phyloP scores from a whole-genome alignment of 2,888 invertebrate species.

The Geophilus truncorum region DNA sequence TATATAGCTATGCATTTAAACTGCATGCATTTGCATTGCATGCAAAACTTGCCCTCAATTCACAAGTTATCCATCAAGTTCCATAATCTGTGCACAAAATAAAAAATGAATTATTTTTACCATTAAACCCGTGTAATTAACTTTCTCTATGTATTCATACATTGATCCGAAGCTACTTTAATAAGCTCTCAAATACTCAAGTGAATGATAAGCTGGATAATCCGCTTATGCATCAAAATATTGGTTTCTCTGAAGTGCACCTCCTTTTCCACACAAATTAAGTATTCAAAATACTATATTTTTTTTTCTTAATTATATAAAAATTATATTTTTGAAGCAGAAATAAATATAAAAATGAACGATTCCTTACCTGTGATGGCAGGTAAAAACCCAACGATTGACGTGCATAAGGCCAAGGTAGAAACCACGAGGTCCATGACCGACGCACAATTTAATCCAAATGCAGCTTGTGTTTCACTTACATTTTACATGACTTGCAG shows the following conservation, averaged over 20 bases:
- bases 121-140: background rate
- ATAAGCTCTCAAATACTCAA: background rate
- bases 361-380: background rate
- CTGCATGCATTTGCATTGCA: background rate
- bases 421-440: conserved; percentile 27
- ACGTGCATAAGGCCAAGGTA: conserved; percentile 25
- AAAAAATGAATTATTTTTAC: background rate
- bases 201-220: conserved; percentile 3
- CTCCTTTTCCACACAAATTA: background rate
- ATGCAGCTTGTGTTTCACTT: conserved; percentile 12
- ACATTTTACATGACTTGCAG: conserved; percentile 6
- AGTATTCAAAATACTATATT: background rate
- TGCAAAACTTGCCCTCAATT: too few relatives aligned
- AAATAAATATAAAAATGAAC: background rate
- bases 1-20: background rate
- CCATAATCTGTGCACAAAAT: background rate
- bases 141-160: background rate
- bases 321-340: background rate
- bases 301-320: background rate
- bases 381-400: conserved; percentile 2
- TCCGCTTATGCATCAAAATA: background rate
- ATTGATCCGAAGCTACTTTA: background rate
- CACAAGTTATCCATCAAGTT: too few relatives aligned
- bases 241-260: background rate
- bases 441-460: conserved; percentile 15